Conservation (phyloP, 53 echinoderm and acorn worm genomes). For the Patiria pectinifera region DNA sequence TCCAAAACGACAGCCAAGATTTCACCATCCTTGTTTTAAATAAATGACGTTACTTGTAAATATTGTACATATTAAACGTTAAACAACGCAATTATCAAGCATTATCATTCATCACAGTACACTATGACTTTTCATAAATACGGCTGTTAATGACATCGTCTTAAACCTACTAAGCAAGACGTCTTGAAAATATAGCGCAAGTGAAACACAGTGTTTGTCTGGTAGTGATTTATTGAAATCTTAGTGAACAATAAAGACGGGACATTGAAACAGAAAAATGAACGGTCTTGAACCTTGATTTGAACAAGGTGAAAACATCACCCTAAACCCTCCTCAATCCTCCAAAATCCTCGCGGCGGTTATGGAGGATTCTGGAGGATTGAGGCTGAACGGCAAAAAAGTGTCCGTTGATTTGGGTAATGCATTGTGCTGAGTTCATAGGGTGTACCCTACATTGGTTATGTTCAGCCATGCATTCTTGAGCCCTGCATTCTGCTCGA, state of each 20-base stretch:
- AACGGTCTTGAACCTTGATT: not conserved
- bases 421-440: too few species aligned
- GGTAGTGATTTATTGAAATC: not conserved
- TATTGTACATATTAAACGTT: constrained; percentile 33
- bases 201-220: constrained; percentile 13
- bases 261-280: not conserved
- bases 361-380: too few species aligned
- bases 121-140: not conserved
- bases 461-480: too few species aligned
- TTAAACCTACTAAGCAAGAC: not conserved
- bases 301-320: not conserved
- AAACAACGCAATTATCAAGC: not conserved
- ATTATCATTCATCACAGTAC: constrained; percentile 6
- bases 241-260: not conserved
- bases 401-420: too few species aligned
- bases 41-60: constrained; percentile 6
- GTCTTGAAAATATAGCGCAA: constrained; percentile 3
- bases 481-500: too few species aligned
- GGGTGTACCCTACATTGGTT: too few species aligned
- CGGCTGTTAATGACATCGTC: not conserved
- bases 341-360: too few species aligned
- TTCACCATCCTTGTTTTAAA: not conserved
- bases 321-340: too few species aligned
- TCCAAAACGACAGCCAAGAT: not conserved
- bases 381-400: too few species aligned